Percentiles rank a stretch among this genome's conserved stretches.
phyloP scores from a whole-genome alignment of 2,888 invertebrate genomes.

The Euplagia quadripunctaria region DNA sequence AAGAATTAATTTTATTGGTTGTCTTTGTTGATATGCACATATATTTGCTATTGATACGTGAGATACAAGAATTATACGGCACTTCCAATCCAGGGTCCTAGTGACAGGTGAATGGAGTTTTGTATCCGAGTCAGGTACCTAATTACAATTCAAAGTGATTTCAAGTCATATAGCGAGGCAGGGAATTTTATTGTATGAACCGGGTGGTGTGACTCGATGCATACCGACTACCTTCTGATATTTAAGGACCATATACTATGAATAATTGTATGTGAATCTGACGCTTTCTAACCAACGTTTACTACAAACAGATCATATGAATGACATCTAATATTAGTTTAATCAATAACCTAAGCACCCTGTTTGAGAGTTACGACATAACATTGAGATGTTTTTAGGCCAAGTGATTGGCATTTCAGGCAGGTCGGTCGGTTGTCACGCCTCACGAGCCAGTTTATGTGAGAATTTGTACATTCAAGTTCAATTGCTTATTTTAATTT shows the following conservation, averaged over 20 bases:
- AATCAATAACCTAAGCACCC: conserved; percentile 54
- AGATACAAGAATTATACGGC: conserved; percentile 34
- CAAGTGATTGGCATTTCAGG: conserved; percentile 80
- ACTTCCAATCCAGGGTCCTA: conserved; percentile 55
- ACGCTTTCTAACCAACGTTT: conserved; percentile 39
- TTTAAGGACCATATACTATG: conserved; percentile 30
- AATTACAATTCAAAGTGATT: conserved; percentile 70
- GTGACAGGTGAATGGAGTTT: conserved; percentile 61
- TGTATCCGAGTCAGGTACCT: conserved; percentile 66
- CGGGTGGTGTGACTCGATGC: conserved; percentile 49
- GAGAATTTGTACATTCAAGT: conserved; percentile 62
- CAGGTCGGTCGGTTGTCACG: conserved; percentile 73
- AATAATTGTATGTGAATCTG: conserved; percentile 5
- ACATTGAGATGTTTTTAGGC: conserved; percentile 78
- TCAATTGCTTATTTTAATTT: conserved; percentile 59
- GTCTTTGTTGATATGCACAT: conserved; percentile 31
- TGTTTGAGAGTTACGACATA: conserved; percentile 68
- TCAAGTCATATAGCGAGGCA: conserved; percentile 60
- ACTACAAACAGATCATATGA: conserved; percentile 18
- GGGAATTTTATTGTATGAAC: conserved; percentile 58
- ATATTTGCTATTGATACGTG: conserved; percentile 39
- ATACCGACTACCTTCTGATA: conserved; percentile 56
- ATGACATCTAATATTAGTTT: conserved; percentile 55
- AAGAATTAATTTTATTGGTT: conserved; percentile 12
- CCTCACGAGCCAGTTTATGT: conserved; percentile 62